Evolutionary conservation across 2,113 vertebrate species (phyloP).

Genomic region (Montifringilla adamsi): DNA sequence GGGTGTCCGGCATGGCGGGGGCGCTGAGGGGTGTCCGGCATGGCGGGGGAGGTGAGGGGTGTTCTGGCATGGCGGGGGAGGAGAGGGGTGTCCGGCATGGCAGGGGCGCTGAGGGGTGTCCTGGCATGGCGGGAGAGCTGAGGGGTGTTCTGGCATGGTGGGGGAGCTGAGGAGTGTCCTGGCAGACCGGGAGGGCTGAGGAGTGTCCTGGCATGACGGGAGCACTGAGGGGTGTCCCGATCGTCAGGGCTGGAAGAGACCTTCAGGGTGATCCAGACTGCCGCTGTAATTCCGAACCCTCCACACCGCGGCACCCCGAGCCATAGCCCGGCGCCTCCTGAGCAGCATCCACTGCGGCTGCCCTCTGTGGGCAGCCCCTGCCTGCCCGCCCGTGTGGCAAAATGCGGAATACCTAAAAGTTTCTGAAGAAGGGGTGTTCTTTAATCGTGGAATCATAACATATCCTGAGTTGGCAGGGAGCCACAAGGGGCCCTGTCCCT

Average conservation of each 20-base stretch:
- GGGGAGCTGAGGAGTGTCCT: no score
- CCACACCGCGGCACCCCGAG: neutral
- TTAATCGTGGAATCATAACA: neutral
- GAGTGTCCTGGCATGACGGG: no score
- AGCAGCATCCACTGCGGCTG: neutral
- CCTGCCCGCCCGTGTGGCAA: neutral
- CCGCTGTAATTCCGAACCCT: neutral
- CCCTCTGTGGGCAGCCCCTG: neutral
- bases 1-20: no score
- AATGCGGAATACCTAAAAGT: neutral
- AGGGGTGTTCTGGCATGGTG: no score
- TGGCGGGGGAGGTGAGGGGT: no score
- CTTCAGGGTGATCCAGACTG: accelerated
- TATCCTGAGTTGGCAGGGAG: no score
- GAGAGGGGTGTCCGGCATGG: neutral
- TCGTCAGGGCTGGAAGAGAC: neutral
- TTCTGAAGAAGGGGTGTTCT: neutral
- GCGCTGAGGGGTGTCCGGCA: neutral
- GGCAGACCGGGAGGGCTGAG: no score
- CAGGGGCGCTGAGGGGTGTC: no score
- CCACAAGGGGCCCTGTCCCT: accelerated
- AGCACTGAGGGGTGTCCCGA: neutral
- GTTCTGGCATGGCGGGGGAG: no score
- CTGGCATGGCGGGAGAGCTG: no score
- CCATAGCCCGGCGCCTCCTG: neutral